A percentile compares a stretch with the other conserved stretches of the same genome.
Conservation (phyloP, 1,140 invertebrate genomes). For the Brachionus rubens region DNA sequence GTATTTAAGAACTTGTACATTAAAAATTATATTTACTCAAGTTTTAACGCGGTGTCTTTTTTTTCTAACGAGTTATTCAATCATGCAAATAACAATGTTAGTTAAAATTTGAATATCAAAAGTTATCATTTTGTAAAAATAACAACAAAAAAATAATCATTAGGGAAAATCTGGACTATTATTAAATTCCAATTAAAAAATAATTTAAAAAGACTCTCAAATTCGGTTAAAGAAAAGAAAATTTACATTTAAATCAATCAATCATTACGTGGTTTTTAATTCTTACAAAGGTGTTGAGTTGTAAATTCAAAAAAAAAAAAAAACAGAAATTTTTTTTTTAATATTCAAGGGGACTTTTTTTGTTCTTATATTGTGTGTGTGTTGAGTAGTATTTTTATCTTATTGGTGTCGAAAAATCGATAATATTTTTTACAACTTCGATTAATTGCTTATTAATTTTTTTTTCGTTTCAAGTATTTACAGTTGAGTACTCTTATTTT, state of each 20-base stretch:
- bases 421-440: conserved; percentile 33
- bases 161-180: not conserved
- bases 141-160: not conserved
- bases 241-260: conserved; percentile 25
- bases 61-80: conserved; percentile 21
- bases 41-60: not conserved
- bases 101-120: conserved; percentile 29
- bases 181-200: conserved; percentile 25
- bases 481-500: too few relatives aligned
- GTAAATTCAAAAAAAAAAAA: conserved; percentile 22
- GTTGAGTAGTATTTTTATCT: conserved; percentile 8
- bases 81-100: not conserved
- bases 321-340: not conserved
- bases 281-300: conserved; percentile 21
- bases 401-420: not conserved
- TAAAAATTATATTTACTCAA: too few relatives aligned
- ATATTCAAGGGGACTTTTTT: conserved; percentile 9
- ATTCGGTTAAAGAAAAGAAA: not conserved
- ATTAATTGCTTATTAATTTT: conserved; percentile 28
- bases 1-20: too few relatives aligned
- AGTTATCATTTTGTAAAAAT: not conserved
- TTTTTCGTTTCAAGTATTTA: too few relatives aligned
- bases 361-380: conserved; percentile 3
- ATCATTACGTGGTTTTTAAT: conserved; percentile 9
- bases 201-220: not conserved